Conservation (phyloP, 2,797 vertebrate genomes). For the Onychomys torridus region DNA sequence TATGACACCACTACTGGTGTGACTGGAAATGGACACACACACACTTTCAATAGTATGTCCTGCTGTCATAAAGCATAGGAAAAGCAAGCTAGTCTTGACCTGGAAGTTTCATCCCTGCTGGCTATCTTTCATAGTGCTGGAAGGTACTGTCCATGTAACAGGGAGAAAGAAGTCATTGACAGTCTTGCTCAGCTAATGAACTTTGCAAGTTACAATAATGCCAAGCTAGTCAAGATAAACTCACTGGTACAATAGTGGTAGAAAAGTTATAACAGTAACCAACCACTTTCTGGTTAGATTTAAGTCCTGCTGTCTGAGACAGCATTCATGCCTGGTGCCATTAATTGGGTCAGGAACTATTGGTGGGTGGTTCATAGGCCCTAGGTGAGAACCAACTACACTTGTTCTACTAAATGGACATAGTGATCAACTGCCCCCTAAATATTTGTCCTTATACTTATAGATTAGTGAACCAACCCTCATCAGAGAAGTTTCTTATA, state of each 20-base stretch:
- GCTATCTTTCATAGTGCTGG: not conserved
- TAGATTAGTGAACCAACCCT: not conserved
- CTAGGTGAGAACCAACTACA: not conserved
- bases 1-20: not conserved
- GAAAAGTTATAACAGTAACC: not conserved
- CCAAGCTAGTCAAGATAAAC: no score
- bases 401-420: not conserved
- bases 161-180: not conserved
- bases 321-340: not conserved
- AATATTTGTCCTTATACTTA: not conserved
- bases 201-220: not conserved
- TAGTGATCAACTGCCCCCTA: not conserved
- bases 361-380: not conserved
- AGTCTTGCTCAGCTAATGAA: not conserved
- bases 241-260: not conserved
- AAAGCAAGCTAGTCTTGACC: not conserved
- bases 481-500: not conserved
- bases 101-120: not conserved
- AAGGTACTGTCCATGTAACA: not conserved
- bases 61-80: not conserved
- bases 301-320: not conserved
- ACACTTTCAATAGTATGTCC: no score
- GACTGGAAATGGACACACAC: not conserved
- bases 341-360: not conserved
- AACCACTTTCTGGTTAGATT: not conserved